phyloP scores from a whole-genome alignment of 2,888 invertebrate genomes.

The Chrysomela aeneicollis region DNA sequence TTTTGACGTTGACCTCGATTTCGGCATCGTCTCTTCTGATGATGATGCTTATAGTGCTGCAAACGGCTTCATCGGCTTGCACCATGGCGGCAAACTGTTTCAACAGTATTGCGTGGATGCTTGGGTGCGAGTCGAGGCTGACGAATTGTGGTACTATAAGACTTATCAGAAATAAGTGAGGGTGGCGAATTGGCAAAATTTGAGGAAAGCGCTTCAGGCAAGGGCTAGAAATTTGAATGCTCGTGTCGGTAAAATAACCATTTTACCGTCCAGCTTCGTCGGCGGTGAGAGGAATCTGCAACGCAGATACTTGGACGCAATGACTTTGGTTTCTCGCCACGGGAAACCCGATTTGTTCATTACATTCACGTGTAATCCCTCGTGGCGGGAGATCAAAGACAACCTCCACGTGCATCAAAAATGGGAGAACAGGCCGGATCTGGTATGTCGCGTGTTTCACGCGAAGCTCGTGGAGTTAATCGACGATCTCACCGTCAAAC shows the following conservation, averaged over 20 bases:
- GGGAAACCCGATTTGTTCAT: conserved; percentile 35
- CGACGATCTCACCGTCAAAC: conserved; percentile 23
- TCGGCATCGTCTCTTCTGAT: background rate
- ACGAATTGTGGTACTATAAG: too few relatives aligned
- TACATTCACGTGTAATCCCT: conserved; percentile 38
- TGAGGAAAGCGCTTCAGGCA: too few relatives aligned
- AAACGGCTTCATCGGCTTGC: too few relatives aligned
- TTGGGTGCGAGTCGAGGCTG: too few relatives aligned
- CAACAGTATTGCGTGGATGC: too few relatives aligned
- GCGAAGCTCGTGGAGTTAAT: conserved; percentile 26
- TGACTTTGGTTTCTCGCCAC: conserved; percentile 21
- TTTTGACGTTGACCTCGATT: too few relatives aligned
- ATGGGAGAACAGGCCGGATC: conserved; percentile 7
- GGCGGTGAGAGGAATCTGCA: background rate
- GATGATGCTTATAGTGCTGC: background rate
- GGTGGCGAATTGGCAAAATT: too few relatives aligned
- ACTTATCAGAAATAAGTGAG: too few relatives aligned
- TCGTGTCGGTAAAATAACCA: too few relatives aligned
- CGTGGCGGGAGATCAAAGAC: conserved; percentile 20
- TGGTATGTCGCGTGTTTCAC: conserved; percentile 11
- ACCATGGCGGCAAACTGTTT: too few relatives aligned
- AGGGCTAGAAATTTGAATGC: background rate
- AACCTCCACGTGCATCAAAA: background rate
- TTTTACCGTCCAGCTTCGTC: background rate
- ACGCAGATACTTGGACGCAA: conserved; percentile 21